Conservation (phyloP, 2,888 invertebrate genomes). For the Pherbina coryleti region DNA sequence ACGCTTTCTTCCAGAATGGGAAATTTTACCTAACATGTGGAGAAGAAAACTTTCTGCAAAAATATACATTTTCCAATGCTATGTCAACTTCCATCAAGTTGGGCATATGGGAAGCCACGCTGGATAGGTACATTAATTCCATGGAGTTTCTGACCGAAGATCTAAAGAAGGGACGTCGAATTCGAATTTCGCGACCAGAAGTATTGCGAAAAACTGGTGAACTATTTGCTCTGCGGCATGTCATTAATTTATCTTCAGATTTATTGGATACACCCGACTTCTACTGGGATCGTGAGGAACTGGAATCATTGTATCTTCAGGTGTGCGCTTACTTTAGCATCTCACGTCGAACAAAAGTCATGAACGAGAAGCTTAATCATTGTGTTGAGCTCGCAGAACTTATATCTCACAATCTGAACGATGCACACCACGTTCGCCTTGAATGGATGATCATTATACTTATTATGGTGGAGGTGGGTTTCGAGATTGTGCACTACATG, state of each 20-base stretch:
- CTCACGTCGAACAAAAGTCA: slow-evolving; percentile 87
- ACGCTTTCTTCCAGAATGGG: slow-evolving; percentile 64
- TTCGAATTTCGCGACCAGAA: slow-evolving; percentile 73
- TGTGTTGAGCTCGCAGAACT: slow-evolving; percentile 93
- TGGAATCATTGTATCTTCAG: slow-evolving; percentile 87
- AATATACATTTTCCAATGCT: slow-evolving; percentile 95
- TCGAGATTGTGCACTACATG: slow-evolving; percentile 83
- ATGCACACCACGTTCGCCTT: slow-evolving; percentile 90
- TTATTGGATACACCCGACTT: slow-evolving; percentile 96
- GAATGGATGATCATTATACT: slow-evolving; percentile 98
- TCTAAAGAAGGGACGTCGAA: slow-evolving; percentile 80
- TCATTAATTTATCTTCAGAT: slow-evolving; percentile 93
- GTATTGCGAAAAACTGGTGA: slow-evolving; percentile 87
- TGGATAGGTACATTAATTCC: slow-evolving; percentile 86
- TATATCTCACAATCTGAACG: slow-evolving; percentile 89
- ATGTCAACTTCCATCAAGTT: slow-evolving; percentile 94
- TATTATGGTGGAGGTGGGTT: slow-evolving; percentile 94
- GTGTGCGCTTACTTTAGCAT: slow-evolving; percentile 89
- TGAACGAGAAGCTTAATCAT: slow-evolving; percentile 95
- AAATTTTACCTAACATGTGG: slow-evolving; percentile 67
- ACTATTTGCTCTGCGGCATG: slow-evolving; percentile 88
- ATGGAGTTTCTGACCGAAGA: slow-evolving; percentile 85
- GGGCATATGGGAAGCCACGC: slow-evolving; percentile 92
- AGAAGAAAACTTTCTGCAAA: slow-evolving; percentile 79
- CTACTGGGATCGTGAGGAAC: slow-evolving; percentile 95